Evolutionary conservation across 1,140 invertebrate species (phyloP), one percentile per base, ranked within the genome.

Genomic region (Panagrolaimus sp.): DNA sequence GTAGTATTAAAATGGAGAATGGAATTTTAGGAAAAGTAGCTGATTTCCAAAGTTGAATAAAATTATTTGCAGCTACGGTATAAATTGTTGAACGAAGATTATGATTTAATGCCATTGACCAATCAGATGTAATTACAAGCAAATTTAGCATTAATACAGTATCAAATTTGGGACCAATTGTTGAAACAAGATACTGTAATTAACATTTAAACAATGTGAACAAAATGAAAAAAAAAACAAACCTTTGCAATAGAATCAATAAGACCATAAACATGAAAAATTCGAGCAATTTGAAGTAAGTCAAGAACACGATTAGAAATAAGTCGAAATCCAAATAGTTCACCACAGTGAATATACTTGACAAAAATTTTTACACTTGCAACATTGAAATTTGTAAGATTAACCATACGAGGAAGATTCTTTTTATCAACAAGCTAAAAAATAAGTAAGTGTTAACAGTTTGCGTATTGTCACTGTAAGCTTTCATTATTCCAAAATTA

Each of bases 261-360:
- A 1, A 57, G n/a, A 11, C 51, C 51, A 4, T 57, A 27, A 16
- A 57, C 51, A 27, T 57, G 51, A 13, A 57, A 57, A 27, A 57
- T 57, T 57, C 51, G 51, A 57, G 51, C 51, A n/a, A 57, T 14
- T 20, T 57, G 51, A 11, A 57, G 51, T 27, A 57, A 23, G 20
- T 57, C 51, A 57, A 9, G 13, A 14, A 57, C 8, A 57, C 20
- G 20, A 13, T 20, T 16, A n/a, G 20, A 27, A 5, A 27, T 16
- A 5, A 57, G 16, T 3, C 51, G 51, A 20, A 57, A 27, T 5
- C 27, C 20, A 13, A 9, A 11, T 57, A 25, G 9, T 16, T 57
- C 13, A 27, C 20, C n/a, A 57, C 27, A 25, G n/a, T 27, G 27
- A n/a, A 57, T 13, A 13, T 57, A 57, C 1, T 57, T 27, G 51